Evolutionary conservation across 2,797 vertebrate species (phyloP).

Genomic region (Neostethus bicornis): DNA sequence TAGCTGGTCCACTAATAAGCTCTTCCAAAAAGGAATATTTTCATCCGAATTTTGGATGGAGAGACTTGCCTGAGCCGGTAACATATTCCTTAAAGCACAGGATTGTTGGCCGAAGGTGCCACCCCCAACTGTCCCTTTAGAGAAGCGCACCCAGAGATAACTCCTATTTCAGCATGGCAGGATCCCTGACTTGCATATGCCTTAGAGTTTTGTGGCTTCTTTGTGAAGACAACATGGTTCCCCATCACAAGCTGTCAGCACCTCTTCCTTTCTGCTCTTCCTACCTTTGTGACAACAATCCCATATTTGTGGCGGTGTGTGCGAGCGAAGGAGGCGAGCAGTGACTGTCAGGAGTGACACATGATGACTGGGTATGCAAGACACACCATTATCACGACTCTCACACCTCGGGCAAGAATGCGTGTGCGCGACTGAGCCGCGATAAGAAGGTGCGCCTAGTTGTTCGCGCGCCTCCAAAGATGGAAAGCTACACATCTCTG

Average conservation of each 20-base stretch:
- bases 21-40: too few species aligned
- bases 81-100: too few species aligned
- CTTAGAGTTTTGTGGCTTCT: constrained; percentile 10
- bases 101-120: too few species aligned
- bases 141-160: too few species aligned
- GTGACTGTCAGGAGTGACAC: constrained; percentile 64
- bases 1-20: too few species aligned
- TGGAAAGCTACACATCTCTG: constrained; percentile 28
- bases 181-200: constrained; percentile 7
- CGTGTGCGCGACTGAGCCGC: constrained; percentile 14
- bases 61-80: too few species aligned
- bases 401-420: constrained; percentile 52
- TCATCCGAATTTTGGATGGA: too few species aligned
- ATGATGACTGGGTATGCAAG: constrained; percentile 61
- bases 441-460: constrained; percentile 52
- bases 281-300: constrained; percentile 47
- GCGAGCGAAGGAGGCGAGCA: constrained; percentile 42
- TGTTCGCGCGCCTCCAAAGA: constrained; percentile 27
- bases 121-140: too few species aligned
- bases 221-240: constrained; percentile 22
- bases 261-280: constrained; percentile 27
- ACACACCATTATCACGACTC: constrained; percentile 61
- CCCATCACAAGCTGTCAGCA: constrained; percentile 45
- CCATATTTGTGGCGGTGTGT: constrained; percentile 26
- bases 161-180: constrained; percentile 12